Evolutionary conservation across 2,113 vertebrate species (phyloP).

Genomic region (Ictidomys tridecemlineatus): DNA sequence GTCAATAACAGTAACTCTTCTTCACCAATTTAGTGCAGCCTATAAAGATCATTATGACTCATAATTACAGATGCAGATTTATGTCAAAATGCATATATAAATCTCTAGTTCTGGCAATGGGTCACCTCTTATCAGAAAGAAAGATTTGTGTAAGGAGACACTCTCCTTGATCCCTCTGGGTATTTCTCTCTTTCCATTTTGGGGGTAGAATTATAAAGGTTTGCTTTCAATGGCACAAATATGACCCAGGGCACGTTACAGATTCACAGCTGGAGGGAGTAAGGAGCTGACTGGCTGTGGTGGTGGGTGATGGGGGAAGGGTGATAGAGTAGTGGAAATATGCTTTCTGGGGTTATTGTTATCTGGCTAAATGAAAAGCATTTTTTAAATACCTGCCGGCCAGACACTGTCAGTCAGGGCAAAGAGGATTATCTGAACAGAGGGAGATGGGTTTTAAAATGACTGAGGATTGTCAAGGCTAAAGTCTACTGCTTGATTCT

Average conservation of each 20-base stretch:
- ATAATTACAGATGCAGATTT: constrained; percentile 85
- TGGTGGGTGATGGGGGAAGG: not conserved
- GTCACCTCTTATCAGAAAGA: constrained; percentile 78
- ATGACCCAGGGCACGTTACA: not conserved
- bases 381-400: constrained; percentile 53
- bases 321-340: not conserved
- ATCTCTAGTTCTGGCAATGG: constrained; percentile 69
- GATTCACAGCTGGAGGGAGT: constrained; percentile 1
- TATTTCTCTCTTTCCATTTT: constrained; percentile 65
- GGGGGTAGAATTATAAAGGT: constrained; percentile 57
- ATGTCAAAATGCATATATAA: constrained; percentile 81
- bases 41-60: constrained; percentile 83
- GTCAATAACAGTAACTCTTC: constrained; percentile 85
- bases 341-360: constrained; percentile 60
- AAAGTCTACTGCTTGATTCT: constrained; percentile 9
- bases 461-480: constrained; percentile 10
- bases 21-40: constrained; percentile 79
- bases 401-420: constrained; percentile 52
- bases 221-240: constrained; percentile 59
- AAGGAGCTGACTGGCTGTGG: not conserved
- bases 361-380: constrained; percentile 57
- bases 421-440: constrained; percentile 60
- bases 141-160: constrained; percentile 75
- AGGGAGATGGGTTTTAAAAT: constrained; percentile 62
- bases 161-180: constrained; percentile 69